Base-by-base conservation (phyloP, 2,888 invertebrate genomes). In the Anarsia innoxiella region DNA sequence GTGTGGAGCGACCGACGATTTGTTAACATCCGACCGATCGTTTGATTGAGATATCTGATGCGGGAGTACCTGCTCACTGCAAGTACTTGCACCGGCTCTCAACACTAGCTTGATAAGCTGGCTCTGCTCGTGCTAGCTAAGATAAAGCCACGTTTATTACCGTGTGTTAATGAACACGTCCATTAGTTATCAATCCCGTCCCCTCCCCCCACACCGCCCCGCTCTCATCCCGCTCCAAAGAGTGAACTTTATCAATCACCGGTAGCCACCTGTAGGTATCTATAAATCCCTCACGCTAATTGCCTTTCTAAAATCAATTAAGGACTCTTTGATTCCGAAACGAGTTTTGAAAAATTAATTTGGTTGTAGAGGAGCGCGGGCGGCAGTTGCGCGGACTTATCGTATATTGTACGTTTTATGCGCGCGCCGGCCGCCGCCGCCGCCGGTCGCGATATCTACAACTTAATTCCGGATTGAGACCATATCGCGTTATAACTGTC, bases 341-440 rank as follows among this genome's bases (percentile, higher is more conserved):
- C 59, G 33, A 42, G 59, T 64, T 66, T 59, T 41, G 51, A 42
- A 49, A 48, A 56, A 60, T 56, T 52, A 45, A 56, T 56, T 59
- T 59, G 41, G 53, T 49, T 55, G 49, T 42, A 45, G 41, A 50
- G 35, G 48, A 45, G 43, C 45, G 51, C 41, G 45, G 45, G 41
- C 43, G 51, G 44, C 45, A 42, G 49, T 47, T 51, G 49, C 46
- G 40, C 51, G 45, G 45, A 53, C 59, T 64, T 56, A 60, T 59
- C 59, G 55, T 62, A 59, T 54, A 51, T 66, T 62, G 53, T 38
- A 61, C 48, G 47, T 64, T 63, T 66, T 63, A 66, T 64, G 49
- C 44, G 37, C 37, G 40, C 41, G 37, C 12, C 40, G 11, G n/a
- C n/a, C n/a, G n/a, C n/a, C n/a, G 39, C 5, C 23, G 33, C 11